Base-by-base conservation (phyloP, 1,140 invertebrate genomes). In the Anadara kagoshimensis region DNA sequence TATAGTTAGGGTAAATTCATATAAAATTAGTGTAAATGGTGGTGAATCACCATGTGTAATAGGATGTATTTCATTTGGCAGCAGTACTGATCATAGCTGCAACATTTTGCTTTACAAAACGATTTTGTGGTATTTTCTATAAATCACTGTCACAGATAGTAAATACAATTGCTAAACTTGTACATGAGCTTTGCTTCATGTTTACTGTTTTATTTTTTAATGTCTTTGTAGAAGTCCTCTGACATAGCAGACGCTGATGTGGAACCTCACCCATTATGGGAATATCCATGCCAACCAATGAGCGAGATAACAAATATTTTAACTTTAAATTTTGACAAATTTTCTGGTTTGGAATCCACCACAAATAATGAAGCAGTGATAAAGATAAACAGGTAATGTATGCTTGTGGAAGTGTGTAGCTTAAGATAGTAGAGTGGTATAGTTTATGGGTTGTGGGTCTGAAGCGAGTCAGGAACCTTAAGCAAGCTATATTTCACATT, bases 251-350 rank as follows among this genome's bases (percentile, higher is more conserved):
- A 98, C 88, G 92, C 91, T 69, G 89, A 91, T 20, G 91, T 98
- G 18, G 97, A 98, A 87, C 93, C 95, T 0, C 96, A 98, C 81
- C 96, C 97, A 0, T 90, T 98, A 5, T 99, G 97, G 97, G 97
- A 99, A 89, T 98, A 98, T 90, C 95, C 95, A 12, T 92, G 93
- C 24, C 89, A 82, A 54, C 92, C 93, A 22, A 86, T 94, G 45
- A 92, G 91, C 56, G 61, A 87, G 14, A 86, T 91, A 14, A 88
- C 92, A 44, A 86, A 90, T 53, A 83, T 96, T 4, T 78, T 91
- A 44, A 77, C 89, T 8, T 88, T 94, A 59, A 87, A 93, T 83
- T 87, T 94, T 54, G 84, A 45, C 26, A 45, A 68, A 54, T 12
- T 36, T 20, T 45, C 41, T 47, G 22, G n/a, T 36, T 43, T 41